A percentile compares a stretch with the other conserved stretches of the same genome.
Conservation (phyloP, 2,797 vertebrate genomes). For the Iguana delicatissima region DNA sequence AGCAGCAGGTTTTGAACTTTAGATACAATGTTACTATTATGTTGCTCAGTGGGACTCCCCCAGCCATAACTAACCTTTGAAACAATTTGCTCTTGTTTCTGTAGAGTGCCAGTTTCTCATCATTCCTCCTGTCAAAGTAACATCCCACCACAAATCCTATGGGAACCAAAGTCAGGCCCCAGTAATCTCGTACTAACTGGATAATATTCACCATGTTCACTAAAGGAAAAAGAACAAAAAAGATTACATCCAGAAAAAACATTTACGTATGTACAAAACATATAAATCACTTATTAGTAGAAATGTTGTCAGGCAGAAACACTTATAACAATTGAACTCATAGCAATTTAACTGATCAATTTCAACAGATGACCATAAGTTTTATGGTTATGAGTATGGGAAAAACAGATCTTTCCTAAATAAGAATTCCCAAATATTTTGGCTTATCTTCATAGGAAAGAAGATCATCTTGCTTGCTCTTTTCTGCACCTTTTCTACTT, state of each 20-base stretch:
- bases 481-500: too few species aligned
- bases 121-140: conserved; percentile 88
- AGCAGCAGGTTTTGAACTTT: background rate
- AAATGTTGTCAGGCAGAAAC: background rate
- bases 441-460: background rate
- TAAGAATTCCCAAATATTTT: background rate
- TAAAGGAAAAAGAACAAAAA: conserved; percentile 20
- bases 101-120: conserved; percentile 87
- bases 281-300: background rate
- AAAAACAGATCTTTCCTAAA: background rate
- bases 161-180: conserved; percentile 88
- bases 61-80: conserved; percentile 83
- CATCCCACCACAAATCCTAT: conserved; percentile 89
- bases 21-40: background rate
- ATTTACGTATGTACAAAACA: background rate
- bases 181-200: conserved; percentile 84
- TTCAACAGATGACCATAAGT: background rate
- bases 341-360: background rate
- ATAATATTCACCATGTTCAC: conserved; percentile 86
- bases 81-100: conserved; percentile 93
- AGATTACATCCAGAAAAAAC: background rate
- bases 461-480: background rate
- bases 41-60: background rate
- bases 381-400: background rate
- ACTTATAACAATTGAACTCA: background rate